These are phyloP conservation scores for Cosmopolites sordidus DNA, from an alignment of 2,888 invertebrate genomes.

Conservation along the genomic window DNA sequence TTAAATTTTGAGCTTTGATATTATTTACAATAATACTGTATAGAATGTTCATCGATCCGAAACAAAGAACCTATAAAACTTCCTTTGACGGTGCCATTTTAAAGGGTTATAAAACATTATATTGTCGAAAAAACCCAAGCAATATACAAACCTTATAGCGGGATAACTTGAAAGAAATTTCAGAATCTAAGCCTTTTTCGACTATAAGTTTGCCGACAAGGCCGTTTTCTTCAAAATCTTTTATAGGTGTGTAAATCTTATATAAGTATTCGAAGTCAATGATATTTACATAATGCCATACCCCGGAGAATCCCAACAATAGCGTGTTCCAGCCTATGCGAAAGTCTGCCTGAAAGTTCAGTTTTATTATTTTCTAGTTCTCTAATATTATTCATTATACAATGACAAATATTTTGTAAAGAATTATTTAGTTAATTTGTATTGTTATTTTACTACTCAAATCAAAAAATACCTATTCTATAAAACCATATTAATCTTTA, in stretches of 20 bases:
- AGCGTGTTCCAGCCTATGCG: conserved; percentile 71
- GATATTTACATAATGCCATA: conserved; percentile 66
- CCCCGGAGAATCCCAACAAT: conserved; percentile 71
- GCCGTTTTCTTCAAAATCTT: conserved; percentile 73
- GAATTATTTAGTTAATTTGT: too few relatives aligned
- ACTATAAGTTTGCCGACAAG: conserved; percentile 67
- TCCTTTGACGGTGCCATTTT: too few relatives aligned
- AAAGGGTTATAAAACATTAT: too few relatives aligned
- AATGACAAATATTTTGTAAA: too few relatives aligned
- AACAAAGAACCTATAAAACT: too few relatives aligned
- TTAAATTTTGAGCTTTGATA: too few relatives aligned
- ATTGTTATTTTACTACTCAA: too few relatives aligned
- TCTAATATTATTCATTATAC: too few relatives aligned
- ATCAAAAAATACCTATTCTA: too few relatives aligned
- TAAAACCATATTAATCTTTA: too few relatives aligned
- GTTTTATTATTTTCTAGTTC: background rate
- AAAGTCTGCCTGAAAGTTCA: conserved; percentile 60
- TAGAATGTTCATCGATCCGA: too few relatives aligned
- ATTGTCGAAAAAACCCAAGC: conserved; percentile 22
- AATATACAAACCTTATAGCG: conserved; percentile 54
- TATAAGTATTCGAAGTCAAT: conserved; percentile 76
- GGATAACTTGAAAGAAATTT: conserved; percentile 65
- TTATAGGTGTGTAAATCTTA: conserved; percentile 72
- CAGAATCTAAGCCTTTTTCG: conserved; percentile 62
- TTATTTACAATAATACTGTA: too few relatives aligned